Evolutionary conservation across 2,113 vertebrate species (phyloP), one percentile per base, ranked within the genome.

Genomic region (Oriolus oriolus): DNA sequence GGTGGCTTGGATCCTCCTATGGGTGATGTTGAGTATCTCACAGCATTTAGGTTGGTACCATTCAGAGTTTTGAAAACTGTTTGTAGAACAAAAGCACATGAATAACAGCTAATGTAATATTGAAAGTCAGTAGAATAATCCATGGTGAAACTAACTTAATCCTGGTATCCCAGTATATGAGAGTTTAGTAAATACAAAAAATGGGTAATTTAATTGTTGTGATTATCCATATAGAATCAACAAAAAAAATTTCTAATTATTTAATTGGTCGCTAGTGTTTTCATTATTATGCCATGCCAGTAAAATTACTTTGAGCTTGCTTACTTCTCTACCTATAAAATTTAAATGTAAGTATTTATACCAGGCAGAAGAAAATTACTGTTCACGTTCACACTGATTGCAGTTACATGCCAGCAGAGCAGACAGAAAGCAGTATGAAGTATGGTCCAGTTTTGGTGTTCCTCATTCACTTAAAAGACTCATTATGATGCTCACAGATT

Each of bases 1-100:
- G 98, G 98, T 98, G 98, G 98, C 97, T 96, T 98, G 65, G 96
- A 98, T 94, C 97, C 98, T 93, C 98, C 98, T 86, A 98, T 98
- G 98, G 98, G 98, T 75, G 98, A 98, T 93, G 96, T 95, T 63
- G 98, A 98, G 91, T 98, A 98, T 96, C 97, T 98, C 64, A 97
- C 98, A 84, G 98, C 98, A 65, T 98, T 98, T 98, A 98, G 98
- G 98, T 98, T 94, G 60, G 97, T 98, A 79, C 24, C 80, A 94
- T 84, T 81, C 57, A 68, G 89, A 79, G 64, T 83, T 90, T 60
- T 56, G 57, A 96, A 85, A 96, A 61, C 76, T 92, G 33, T n/a
- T 94, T 80, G 90, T 66, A 33, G 69, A 74, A 74, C 47, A 57
- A 89, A 83, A 73, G 35, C 24, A 86, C 66, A 52, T 53, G 42